Percentiles rank a stretch among this genome's conserved stretches.
Evolutionary conservation across 2,888 invertebrate species (phyloP).

Genomic region (Papilio protenor): DNA sequence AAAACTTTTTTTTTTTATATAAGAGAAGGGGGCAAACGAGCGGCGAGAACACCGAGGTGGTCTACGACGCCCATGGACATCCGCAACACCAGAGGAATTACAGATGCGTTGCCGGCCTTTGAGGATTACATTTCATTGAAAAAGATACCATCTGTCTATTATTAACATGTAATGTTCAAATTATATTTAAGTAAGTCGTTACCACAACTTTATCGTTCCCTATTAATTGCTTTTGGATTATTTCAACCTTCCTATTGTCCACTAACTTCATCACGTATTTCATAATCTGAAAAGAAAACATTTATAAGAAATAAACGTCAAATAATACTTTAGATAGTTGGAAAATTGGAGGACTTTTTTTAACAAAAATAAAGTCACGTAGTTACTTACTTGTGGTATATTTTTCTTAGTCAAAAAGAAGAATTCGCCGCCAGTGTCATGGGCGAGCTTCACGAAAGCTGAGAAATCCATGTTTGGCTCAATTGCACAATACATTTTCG

Average conservation of each 20-base stretch:
- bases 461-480: not conserved
- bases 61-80: too few relatives aligned
- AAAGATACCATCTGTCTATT: not conserved
- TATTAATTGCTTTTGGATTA: conserved; percentile 51
- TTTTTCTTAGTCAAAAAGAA: not conserved
- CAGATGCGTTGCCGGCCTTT: too few relatives aligned
- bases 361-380: not conserved
- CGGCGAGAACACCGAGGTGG: too few relatives aligned
- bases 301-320: conserved; percentile 11
- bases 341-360: too few relatives aligned
- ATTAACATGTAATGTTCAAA: not conserved
- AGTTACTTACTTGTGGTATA: not conserved
- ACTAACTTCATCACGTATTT: conserved; percentile 43
- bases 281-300: conserved; percentile 54
- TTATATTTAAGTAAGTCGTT: conserved; percentile 44
- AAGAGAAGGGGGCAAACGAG: too few relatives aligned
- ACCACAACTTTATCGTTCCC: conserved; percentile 50
- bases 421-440: not conserved
- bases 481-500: not conserved
- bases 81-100: too few relatives aligned
- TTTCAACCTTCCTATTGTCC: conserved; percentile 52
- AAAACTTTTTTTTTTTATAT: too few relatives aligned
- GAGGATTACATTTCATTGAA: too few relatives aligned
- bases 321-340: too few relatives aligned
- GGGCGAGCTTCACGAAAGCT: not conserved